Evolutionary conservation across 2,797 vertebrate species (phyloP).

Genomic region (Pangasius djambal): DNA sequence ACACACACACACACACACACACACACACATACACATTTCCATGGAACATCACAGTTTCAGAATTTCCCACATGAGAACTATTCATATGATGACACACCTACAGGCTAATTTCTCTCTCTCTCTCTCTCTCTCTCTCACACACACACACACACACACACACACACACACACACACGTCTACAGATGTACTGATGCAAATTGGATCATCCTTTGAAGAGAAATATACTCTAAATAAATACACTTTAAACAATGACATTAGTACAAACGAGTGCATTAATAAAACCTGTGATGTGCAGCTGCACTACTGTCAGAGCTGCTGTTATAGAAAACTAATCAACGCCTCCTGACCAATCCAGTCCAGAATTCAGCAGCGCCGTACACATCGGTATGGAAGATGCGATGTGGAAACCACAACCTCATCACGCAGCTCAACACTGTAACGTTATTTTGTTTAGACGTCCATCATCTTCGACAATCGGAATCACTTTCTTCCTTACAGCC

Average conservation of each 20-base stretch:
- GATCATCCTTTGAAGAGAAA: background rate
- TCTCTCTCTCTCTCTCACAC: too few relatives aligned
- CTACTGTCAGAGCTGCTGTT: background rate
- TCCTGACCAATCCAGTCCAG: background rate
- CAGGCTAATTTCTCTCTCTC: background rate
- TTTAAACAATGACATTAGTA: background rate
- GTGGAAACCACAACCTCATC: background rate
- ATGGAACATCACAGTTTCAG: constrained; percentile 30
- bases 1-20: constrained; percentile 33
- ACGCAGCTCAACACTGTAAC: background rate
- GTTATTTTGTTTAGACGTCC: background rate
- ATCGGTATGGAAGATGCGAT: background rate
- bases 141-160: background rate
- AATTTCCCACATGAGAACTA: constrained; percentile 43
- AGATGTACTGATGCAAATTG: background rate
- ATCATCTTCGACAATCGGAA: background rate
- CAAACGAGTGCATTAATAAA: background rate
- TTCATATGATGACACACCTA: constrained; percentile 2
- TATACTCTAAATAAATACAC: too few relatives aligned
- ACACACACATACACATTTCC: constrained; percentile 20
- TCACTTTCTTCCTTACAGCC: background rate
- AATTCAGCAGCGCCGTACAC: background rate
- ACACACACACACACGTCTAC: too few relatives aligned
- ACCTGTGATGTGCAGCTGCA: background rate
- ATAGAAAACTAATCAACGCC: background rate